phyloP scores from a whole-genome alignment of 2,113 vertebrate genomes.

The Carollia perspicillata region DNA sequence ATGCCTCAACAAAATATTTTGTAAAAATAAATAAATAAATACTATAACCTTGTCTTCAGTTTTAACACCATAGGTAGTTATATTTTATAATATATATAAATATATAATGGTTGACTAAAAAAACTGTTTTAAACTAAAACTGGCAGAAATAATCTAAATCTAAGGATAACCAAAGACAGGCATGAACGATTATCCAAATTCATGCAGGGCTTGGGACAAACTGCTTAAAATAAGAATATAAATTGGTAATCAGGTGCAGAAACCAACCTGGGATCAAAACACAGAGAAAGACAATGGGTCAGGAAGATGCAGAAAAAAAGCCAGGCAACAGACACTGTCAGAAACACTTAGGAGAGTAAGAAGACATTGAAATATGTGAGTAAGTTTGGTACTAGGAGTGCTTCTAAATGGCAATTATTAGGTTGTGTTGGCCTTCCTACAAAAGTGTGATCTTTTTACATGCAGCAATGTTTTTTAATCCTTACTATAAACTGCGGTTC shows the following conservation, averaged over 20 bases:
- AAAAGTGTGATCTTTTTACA: not conserved
- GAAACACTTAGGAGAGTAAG: not conserved
- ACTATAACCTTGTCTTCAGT: not conserved
- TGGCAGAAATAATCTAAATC: not conserved
- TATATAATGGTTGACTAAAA: not conserved
- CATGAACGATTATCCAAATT: not conserved
- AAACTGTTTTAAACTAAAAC: not conserved
- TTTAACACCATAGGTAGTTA: not conserved
- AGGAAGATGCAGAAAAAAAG: not conserved
- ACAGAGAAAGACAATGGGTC: not conserved
- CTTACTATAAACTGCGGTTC: not conserved
- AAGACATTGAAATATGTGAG: not conserved
- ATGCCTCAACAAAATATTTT: not conserved
- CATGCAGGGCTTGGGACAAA: not conserved
- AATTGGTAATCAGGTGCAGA: not conserved
- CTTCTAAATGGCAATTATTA: not conserved
- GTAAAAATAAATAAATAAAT: not conserved
- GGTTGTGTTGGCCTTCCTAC: not conserved
- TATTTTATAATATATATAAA: not conserved
- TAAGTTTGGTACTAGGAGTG: not conserved
- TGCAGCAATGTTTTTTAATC: not conserved
- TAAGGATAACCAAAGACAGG: not conserved
- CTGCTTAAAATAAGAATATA: not conserved
- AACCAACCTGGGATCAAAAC: not conserved
- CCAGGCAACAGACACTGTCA: not conserved